Evolutionary conservation across 1,140 invertebrate genomes (phyloP), one percentile per base, ranked within the genome.

Genomic region (Platorchestia sp.): DNA sequence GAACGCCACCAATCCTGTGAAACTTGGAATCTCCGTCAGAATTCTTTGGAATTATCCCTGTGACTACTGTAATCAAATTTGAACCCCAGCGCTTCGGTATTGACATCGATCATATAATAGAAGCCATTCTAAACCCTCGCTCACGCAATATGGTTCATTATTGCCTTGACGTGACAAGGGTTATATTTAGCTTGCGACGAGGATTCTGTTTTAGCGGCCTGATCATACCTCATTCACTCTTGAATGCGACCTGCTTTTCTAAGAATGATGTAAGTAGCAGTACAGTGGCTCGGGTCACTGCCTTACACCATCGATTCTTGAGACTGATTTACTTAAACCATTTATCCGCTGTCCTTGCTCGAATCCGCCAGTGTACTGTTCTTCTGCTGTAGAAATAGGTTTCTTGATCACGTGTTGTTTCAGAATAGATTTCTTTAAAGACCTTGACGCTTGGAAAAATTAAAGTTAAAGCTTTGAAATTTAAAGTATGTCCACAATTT

Each of bases 21-120:
- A 75, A 75, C 59, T 75, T 75, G 59, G 59, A 75, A 75, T 75
- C 59, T 75, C 59, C 10, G 59, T 36, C 27, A 75, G 27, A 75
- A 75, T 75, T 75, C 59, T 75, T 75, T 75, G 59, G 59, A 75
- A 75, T 75, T 75, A 75, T 75, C 59, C 59, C 59, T 75, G 59
- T 75, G 59, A 75, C 59, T 75, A 75, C 59, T 75, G 59, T 75
- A 75, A 75, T 75, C 59, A 75, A 75, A 75, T 75, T 75, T 75
- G 59, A 75, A 75, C 59, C 59, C 59, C 59, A 75, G 59, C 59
- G 59, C 59, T 75, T 75, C 59, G 59, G 59, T 75, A 75, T 75
- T 75, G 59, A 75, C 59, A 75, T 75, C 59, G 59, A 75, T 75
- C 59, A 75, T 75, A 75, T 75, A 75, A 75, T 75, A 75, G 59